Conservation (phyloP, 2,888 invertebrate genomes). For the Meteorus colon region DNA sequence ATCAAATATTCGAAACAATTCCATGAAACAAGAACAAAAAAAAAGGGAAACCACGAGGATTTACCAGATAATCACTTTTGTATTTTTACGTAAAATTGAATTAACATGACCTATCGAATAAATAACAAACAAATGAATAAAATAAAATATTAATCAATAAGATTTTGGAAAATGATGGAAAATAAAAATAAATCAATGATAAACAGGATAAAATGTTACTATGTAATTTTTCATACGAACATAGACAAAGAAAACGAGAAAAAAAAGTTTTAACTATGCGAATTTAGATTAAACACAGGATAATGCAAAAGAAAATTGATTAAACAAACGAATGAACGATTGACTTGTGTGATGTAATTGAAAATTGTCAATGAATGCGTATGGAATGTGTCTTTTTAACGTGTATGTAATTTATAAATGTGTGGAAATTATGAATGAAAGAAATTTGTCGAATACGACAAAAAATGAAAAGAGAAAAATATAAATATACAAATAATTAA, state of each 20-base stretch:
- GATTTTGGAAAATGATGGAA: conserved; percentile 48
- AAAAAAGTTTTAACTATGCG: conserved; percentile 23
- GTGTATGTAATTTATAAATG: conserved; percentile 26
- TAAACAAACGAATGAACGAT: conserved; percentile 49
- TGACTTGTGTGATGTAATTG: conserved; percentile 27
- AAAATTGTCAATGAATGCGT: conserved; percentile 3
- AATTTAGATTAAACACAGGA: conserved; percentile 40
- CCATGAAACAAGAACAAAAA: conserved; percentile 24
- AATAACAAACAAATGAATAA: conserved; percentile 40
- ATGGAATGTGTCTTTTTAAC: conserved; percentile 21
- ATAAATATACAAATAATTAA: conserved; percentile 13
- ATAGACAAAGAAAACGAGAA: conserved; percentile 44
- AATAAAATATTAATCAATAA: conserved; percentile 53
- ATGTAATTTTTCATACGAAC: conserved; percentile 66
- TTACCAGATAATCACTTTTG: conserved; percentile 65
- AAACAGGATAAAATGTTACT: conserved; percentile 55
- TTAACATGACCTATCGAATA: conserved; percentile 52
- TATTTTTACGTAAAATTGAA: conserved; percentile 59
- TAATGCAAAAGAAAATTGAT: conserved; percentile 35
- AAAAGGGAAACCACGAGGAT: conserved; percentile 53
- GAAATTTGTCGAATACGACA: background rate
- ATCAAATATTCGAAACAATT: conserved; percentile 33
- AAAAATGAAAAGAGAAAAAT: background rate
- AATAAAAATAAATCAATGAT: conserved; percentile 51
- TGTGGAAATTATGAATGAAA: conserved; percentile 2